Conservation (phyloP, 2,888 invertebrate genomes). For the Tenthredo livida region DNA sequence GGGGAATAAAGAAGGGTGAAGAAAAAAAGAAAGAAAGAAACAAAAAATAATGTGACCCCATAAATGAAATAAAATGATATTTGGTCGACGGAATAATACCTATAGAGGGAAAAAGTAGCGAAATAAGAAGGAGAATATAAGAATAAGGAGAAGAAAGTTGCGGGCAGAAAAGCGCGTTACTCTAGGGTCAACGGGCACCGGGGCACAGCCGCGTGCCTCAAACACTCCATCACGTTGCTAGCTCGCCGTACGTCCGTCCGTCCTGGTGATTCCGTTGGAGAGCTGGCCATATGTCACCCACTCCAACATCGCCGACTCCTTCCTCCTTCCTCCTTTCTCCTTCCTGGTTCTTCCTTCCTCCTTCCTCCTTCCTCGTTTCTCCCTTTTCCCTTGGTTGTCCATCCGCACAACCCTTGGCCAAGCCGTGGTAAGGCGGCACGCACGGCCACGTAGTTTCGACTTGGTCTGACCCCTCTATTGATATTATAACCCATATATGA, state of each 20-base stretch:
- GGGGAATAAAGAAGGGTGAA: not conserved
- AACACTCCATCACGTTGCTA: slow-evolving; percentile 72
- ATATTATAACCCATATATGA: slow-evolving; percentile 48
- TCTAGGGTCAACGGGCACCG: slow-evolving; percentile 70
- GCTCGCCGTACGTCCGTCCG: slow-evolving; percentile 59
- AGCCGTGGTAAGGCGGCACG: slow-evolving; percentile 6
- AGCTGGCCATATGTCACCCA: slow-evolving; percentile 75
- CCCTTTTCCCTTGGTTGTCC: slow-evolving; percentile 43
- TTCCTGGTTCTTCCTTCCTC: slow-evolving; percentile 58
- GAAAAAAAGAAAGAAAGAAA: not conserved
- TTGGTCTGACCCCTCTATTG: slow-evolving; percentile 46
- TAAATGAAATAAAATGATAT: slow-evolving; percentile 79
- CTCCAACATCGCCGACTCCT: slow-evolving; percentile 54
- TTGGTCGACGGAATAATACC: slow-evolving; percentile 66
- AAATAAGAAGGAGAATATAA: slow-evolving; percentile 48
- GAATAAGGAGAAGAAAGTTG: slow-evolving; percentile 55
- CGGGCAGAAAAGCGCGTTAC: slow-evolving; percentile 72
- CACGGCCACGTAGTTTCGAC: slow-evolving; percentile 14
- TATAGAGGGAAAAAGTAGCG: slow-evolving; percentile 56
- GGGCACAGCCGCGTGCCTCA: slow-evolving; percentile 51
- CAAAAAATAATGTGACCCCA: slow-evolving; percentile 61
- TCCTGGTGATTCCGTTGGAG: slow-evolving; percentile 72
- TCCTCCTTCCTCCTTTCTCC: slow-evolving; percentile 59
- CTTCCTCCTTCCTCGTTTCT: slow-evolving; percentile 56
- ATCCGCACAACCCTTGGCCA: not conserved